These are phyloP conservation scores for Tragelaphus scriptus DNA, from an alignment of 2,113 vertebrate species.

Conservation along the genomic window DNA sequence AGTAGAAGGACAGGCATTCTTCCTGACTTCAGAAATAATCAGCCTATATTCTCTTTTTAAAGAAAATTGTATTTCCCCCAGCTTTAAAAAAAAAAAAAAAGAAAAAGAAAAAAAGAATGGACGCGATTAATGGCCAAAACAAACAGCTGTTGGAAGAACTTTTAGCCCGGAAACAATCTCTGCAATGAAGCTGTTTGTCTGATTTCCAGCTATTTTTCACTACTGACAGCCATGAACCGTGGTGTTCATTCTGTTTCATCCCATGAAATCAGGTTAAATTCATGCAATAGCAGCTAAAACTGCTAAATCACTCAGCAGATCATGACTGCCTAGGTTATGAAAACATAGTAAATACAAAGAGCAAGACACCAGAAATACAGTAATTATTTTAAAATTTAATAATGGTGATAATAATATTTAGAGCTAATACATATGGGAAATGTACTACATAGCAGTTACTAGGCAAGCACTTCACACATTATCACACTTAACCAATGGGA, in stretches of 20 bases:
- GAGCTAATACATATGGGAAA: neutral
- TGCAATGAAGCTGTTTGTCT: slow-evolving; percentile 86
- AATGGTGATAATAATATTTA: neutral
- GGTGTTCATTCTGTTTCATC: slow-evolving; percentile 68
- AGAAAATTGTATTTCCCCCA: slow-evolving; percentile 62
- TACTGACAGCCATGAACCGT: slow-evolving; percentile 79
- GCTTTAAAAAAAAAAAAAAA: neutral
- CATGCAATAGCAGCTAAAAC: slow-evolving; percentile 55
- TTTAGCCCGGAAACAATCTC: slow-evolving; percentile 87
- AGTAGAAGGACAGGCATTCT: slow-evolving; percentile 81
- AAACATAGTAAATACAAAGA: slow-evolving; percentile 35
- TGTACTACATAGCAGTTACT: neutral
- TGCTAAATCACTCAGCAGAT: slow-evolving; percentile 62
- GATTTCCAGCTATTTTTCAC: slow-evolving; percentile 86
- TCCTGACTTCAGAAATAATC: slow-evolving; percentile 85
- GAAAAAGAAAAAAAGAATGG: neutral
- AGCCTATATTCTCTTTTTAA: slow-evolving; percentile 77
- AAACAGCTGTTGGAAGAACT: slow-evolving; percentile 87
- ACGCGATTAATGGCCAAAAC: slow-evolving; percentile 80
- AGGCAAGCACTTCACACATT: neutral
- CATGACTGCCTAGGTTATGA: slow-evolving; percentile 45
- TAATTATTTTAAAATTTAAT: neutral
- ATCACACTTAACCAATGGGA: neutral
- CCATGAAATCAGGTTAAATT: slow-evolving; percentile 81
- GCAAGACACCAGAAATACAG: neutral